Evolutionary conservation across 2,888 invertebrate species (phyloP), one percentile per base, ranked within the genome.

Genomic region (Caenorhabditis doughertyi): DNA sequence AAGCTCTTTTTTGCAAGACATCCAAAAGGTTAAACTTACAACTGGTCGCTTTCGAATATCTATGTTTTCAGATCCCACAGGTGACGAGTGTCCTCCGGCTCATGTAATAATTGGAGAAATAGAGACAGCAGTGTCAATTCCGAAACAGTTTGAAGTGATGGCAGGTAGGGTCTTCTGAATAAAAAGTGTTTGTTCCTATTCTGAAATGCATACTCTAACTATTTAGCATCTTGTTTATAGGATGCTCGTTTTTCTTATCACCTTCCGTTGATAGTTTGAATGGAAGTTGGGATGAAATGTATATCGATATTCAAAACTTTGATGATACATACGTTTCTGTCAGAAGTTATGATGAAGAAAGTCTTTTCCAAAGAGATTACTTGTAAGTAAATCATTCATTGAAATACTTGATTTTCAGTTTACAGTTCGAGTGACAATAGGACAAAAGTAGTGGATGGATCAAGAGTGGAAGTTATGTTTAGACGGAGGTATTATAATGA

Each of bases 321-420:
- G 11, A 21, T 16, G n/a, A 13, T 2, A 60, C 67, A 1, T 70
- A 23, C 11, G 68, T 77, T 39, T 18, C 60, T 1, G 18, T 77
- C 1, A 49, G 68, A 27, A 77, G 67, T 42, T 77, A 68, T 23
- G 68, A 77, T 25, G 47, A 62, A 3, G 32, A 39, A 4, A 68
- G 77, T 2, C 3, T 42, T 0, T 77, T 77, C 32, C n/a, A 5
- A 0, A 29, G 32, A 53, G 77, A 62, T 9, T 7, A 2, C 1
- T 53, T 7, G 74, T 74, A 21, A 18, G 73, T 13, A 13, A 25
- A 8, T 9, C 13, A 42, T 16, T 23, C 0, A 25, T 2, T 11
- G 23, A 7, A 35, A 65, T 23, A 13, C 23, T 16, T 39, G 4
- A 21, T 27, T 29, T 58, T n/a, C 5, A 13, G 9, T 8, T 58